Percentiles rank a stretch among this genome's conserved stretches.
Conservation (phyloP, 2,113 vertebrate species). For the Clarias macrocephalus region DNA sequence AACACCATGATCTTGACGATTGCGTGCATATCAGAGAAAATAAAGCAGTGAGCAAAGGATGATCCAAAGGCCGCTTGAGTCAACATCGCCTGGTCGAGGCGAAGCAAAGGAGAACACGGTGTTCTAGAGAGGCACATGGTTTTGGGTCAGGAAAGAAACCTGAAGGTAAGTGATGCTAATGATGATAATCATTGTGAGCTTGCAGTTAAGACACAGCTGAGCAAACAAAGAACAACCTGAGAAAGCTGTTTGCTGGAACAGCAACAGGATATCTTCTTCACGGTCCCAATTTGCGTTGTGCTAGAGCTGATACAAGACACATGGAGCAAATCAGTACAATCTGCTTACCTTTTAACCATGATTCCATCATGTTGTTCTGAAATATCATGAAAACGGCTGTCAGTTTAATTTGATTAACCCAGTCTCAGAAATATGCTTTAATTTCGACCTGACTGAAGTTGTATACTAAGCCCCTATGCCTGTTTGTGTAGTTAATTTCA, state of each 20-base stretch:
- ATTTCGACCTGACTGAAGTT: not conserved
- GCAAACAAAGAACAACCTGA: constrained; percentile 48
- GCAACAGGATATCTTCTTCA: constrained; percentile 51
- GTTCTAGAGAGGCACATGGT: constrained; percentile 46
- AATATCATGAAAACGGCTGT: constrained; percentile 31
- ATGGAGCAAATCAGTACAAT: constrained; percentile 47
- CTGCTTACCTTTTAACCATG: constrained; percentile 46
- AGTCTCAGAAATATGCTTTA: constrained; percentile 5
- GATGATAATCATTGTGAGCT: constrained; percentile 55
- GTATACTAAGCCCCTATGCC: not conserved
- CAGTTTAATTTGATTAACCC: constrained; percentile 36
- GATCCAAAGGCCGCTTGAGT: constrained; percentile 41
- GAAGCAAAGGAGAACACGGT: constrained; percentile 28
- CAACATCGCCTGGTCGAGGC: constrained; percentile 23
- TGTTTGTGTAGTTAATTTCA: not conserved
- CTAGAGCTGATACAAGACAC: constrained; percentile 55
- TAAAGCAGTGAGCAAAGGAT: constrained; percentile 35
- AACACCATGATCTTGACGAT: constrained; percentile 36
- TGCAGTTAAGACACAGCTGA: constrained; percentile 57
- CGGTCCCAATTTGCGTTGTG: constrained; percentile 38
- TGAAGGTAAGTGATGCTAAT: constrained; percentile 61
- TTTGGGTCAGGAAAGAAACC: constrained; percentile 45
- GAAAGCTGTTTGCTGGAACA: constrained; percentile 35
- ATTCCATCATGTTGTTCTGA: constrained; percentile 40
- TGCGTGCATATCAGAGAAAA: constrained; percentile 39